Percentiles rank a stretch among this genome's conserved stretches.
These are phyloP conservation scores for Pyrgilauda ruficollis DNA, from an alignment of 2,113 vertebrate genomes.

Conservation along the genomic window DNA sequence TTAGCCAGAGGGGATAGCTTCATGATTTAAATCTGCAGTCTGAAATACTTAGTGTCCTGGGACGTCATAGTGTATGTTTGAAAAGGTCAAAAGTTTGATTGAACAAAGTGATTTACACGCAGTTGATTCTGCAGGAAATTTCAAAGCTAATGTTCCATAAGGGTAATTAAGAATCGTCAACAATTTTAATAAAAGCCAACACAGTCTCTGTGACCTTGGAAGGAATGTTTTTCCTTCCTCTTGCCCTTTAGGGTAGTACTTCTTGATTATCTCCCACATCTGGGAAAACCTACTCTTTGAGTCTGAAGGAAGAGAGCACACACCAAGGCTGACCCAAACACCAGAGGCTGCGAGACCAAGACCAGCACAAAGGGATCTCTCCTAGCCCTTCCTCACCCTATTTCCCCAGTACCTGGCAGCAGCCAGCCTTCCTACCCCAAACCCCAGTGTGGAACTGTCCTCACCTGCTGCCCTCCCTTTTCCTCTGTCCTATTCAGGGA, in stretches of 20 bases:
- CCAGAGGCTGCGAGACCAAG: not conserved
- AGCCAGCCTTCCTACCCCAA: not conserved
- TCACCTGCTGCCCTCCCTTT: not conserved
- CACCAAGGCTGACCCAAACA: not conserved
- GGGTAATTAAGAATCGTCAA: not conserved
- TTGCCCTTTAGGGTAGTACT: not conserved
- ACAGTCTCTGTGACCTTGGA: not conserved
- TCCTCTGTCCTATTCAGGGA: not conserved
- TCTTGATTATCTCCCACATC: not conserved
- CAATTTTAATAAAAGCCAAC: not conserved
- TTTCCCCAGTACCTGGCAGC: not conserved
- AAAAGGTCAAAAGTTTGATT: constrained; percentile 21
- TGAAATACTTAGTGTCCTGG: not conserved
- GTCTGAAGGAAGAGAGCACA: not conserved
- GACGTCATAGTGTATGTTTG: not conserved
- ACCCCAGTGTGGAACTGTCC: not conserved
- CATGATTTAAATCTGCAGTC: not conserved
- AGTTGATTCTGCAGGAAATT: constrained; percentile 13
- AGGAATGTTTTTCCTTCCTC: not conserved
- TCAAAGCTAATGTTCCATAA: not conserved
- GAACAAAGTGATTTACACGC: not conserved
- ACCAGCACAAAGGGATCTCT: not conserved
- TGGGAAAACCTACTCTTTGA: not conserved
- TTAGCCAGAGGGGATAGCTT: not conserved
- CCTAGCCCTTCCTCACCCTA: fast-evolving